Evolutionary conservation across 2,797 vertebrate genomes (phyloP), one percentile per base, ranked within the genome.

Genomic region (Gymnocypris eckloni): DNA sequence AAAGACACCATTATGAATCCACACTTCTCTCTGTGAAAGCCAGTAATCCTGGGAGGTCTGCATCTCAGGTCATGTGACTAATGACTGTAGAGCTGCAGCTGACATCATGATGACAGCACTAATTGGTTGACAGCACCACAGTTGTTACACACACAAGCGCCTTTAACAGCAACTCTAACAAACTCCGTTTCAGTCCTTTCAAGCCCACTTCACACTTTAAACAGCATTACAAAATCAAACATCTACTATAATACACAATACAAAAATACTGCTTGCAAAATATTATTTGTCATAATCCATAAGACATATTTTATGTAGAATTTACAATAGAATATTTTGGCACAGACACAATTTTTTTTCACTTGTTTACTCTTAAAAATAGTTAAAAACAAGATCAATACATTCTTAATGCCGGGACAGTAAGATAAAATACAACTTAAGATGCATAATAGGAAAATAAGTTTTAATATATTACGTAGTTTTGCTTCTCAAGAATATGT

Each of bases 91-190:
- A 6, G 59, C 61, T 61, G 52, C 56, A 15, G 70, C 45, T 64
- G 71, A 81, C 43, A 56, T 50, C 59, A 52, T 39, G 22, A 76
- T n/a, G 10, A 76, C 45, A n/a, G 41, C 78, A 80, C 61, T 66
- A 66, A 80, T 66, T 80, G 78, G 41, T 59, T 66, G 59, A 79
- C 59, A 13, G 78, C 56, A 66, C 25, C 54, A 73, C 52, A 83
- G 64, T 16, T 64, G 28, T 33, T 33, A 43, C 81, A 83, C 48
- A 81, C 54, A 78, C 61, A 80, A 80, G 61, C 9, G 25, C 41
- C 18, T 80, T 66, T 4, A 64, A 20, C 43, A 45, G 77, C 39
- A 79, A 43, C 77, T 64, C 10, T 28, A 4, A 43, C 37, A 77
- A 76, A 76, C 56, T 18, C 28, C 2, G 41, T 43, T 41, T 33